phyloP scores from a whole-genome alignment of 2,797 vertebrate species.

The Forpus xanthops region DNA sequence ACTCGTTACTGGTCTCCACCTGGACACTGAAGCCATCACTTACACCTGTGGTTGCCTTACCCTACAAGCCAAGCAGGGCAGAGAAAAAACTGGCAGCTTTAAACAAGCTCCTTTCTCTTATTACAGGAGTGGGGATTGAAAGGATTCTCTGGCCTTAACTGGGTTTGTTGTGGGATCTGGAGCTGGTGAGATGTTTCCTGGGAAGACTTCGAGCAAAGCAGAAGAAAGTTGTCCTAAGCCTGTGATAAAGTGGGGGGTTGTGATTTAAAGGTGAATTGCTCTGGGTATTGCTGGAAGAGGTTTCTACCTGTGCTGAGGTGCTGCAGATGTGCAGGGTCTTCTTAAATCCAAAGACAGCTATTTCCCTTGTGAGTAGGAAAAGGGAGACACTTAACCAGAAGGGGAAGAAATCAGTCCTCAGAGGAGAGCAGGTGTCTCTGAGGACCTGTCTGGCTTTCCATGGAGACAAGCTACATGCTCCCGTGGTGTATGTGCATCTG shows the following conservation, averaged over 20 bases:
- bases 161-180: not conserved
- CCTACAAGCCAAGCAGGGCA: not conserved
- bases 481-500: not conserved
- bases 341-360: not conserved
- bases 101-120: not conserved
- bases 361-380: not conserved
- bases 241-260: not conserved
- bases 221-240: not conserved
- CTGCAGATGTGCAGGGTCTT: not conserved
- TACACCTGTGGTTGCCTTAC: not conserved
- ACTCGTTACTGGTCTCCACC: no score
- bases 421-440: not conserved
- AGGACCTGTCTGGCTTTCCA: not conserved
- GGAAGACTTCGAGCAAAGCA: not conserved
- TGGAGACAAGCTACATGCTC: not conserved
- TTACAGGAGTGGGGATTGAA: not conserved
- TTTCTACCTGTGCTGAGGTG: not conserved
- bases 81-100: not conserved
- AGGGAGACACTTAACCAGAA: not conserved
- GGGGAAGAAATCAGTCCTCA: not conserved
- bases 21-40: no score
- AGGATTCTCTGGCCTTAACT: not conserved
- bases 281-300: not conserved
- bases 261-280: not conserved
- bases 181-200: not conserved